phyloP scores from a whole-genome alignment of 2,113 vertebrate genomes.

The Psilopogon haemacephalus region DNA sequence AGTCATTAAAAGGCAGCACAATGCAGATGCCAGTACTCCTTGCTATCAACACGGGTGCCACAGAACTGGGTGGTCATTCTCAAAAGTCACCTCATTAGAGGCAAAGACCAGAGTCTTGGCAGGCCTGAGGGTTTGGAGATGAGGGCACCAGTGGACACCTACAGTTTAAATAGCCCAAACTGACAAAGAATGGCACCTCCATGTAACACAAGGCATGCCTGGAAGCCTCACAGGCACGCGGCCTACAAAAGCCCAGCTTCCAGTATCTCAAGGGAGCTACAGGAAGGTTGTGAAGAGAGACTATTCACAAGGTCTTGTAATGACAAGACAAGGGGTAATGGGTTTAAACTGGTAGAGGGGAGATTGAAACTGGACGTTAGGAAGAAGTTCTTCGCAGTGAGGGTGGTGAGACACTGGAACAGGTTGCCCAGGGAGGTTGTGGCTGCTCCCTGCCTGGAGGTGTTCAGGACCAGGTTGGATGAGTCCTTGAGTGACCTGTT shows the following conservation, averaged over 20 bases:
- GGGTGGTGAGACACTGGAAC: too few species aligned
- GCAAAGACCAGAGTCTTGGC: not conserved
- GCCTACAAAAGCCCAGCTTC: not conserved
- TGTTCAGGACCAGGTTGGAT: too few species aligned
- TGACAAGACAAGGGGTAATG: too few species aligned
- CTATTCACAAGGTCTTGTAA: too few species aligned
- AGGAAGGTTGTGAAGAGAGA: too few species aligned
- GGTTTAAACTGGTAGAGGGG: too few species aligned
- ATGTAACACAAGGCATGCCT: not conserved
- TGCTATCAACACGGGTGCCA: not conserved
- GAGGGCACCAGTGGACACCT: not conserved
- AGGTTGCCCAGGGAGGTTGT: too few species aligned
- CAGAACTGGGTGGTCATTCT: not conserved
- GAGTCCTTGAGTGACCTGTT: too few species aligned
- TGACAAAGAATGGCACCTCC: accelerated
- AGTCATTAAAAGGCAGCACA: not conserved
- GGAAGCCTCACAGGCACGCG: accelerated
- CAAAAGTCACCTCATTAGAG: not conserved
- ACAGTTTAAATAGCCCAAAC: not conserved
- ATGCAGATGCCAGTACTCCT: not conserved
- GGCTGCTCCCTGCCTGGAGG: too few species aligned
- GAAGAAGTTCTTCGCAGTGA: too few species aligned
- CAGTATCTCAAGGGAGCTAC: too few species aligned
- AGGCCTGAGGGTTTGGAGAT: not conserved
- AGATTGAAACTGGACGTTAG: too few species aligned